Conservation (phyloP, 2,888 invertebrate genomes). For the Oxytorus armatus region DNA sequence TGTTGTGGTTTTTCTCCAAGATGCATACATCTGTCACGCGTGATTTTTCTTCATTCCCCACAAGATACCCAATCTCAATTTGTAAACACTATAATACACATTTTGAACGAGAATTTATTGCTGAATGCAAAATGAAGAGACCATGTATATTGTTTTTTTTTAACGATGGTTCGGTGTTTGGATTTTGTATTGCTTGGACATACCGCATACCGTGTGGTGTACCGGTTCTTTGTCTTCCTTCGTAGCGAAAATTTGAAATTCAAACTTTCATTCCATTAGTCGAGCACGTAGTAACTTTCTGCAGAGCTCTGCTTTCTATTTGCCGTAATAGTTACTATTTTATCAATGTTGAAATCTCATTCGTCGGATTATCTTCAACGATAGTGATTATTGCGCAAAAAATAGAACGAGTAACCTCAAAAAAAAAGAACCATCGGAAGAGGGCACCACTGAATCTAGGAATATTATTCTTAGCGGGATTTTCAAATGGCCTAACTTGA, state of each 20-base stretch:
- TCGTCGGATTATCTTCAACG: no score
- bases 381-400: no score
- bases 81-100: no score
- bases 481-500: not conserved
- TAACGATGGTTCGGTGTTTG: conserved; percentile 15
- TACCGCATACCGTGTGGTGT: conserved; percentile 28
- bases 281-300: no score
- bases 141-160: not conserved
- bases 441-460: not conserved
- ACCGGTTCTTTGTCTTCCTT: conserved; percentile 74
- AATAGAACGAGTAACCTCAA: not conserved
- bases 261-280: conserved; percentile 71
- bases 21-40: conserved; percentile 60
- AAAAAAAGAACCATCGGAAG: not conserved
- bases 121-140: no score
- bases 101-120: no score
- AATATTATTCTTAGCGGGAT: conserved; percentile 6
- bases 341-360: no score
- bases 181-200: not conserved
- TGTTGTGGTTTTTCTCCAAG: no score
- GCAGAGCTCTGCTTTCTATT: no score
- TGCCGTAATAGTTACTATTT: not conserved
- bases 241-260: conserved; percentile 74
- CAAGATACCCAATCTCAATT: no score
- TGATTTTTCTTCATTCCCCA: conserved; percentile 4